Percentiles rank a stretch among this genome's conserved stretches.
Conservation (phyloP, 2,888 invertebrate species). For the Drosophila sordidapex region DNA sequence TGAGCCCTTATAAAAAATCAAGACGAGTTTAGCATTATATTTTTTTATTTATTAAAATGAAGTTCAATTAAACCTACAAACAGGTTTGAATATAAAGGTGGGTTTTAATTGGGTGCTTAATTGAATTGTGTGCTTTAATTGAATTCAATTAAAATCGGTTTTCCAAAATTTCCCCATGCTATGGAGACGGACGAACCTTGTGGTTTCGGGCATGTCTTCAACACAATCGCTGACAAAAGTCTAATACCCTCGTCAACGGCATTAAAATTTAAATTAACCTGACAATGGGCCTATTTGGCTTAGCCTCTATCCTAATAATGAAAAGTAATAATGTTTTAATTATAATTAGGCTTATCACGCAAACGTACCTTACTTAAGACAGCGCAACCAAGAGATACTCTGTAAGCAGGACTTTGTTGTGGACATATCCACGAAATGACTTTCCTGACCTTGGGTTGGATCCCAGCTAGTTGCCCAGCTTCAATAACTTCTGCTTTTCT, state of each 20-base stretch:
- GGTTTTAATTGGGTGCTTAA: background rate
- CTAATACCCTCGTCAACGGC: conserved; percentile 7
- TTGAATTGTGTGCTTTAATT: background rate
- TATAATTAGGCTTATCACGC: background rate
- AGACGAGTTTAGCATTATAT: background rate
- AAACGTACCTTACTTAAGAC: background rate
- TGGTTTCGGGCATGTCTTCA: background rate
- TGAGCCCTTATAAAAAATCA: background rate
- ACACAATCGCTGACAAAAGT: background rate
- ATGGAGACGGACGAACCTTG: background rate
- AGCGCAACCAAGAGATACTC: background rate
- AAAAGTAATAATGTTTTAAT: conserved; percentile 2
- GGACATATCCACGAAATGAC: background rate
- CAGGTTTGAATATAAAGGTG: background rate
- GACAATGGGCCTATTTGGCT: background rate
- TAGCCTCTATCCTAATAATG: background rate
- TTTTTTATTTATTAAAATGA: background rate
- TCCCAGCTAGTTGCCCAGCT: background rate
- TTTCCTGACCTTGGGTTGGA: background rate
- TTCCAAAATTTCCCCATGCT: background rate
- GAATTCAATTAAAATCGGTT: background rate
- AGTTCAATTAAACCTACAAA: background rate
- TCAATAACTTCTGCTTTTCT: background rate
- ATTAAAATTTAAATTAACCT: conserved; percentile 6
- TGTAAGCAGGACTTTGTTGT: background rate